Percentiles rank a stretch among this genome's conserved stretches.
These are phyloP conservation scores for Drosophila kambysellisi DNA, from an alignment of 2,888 invertebrate genomes.

Conservation along the genomic window DNA sequence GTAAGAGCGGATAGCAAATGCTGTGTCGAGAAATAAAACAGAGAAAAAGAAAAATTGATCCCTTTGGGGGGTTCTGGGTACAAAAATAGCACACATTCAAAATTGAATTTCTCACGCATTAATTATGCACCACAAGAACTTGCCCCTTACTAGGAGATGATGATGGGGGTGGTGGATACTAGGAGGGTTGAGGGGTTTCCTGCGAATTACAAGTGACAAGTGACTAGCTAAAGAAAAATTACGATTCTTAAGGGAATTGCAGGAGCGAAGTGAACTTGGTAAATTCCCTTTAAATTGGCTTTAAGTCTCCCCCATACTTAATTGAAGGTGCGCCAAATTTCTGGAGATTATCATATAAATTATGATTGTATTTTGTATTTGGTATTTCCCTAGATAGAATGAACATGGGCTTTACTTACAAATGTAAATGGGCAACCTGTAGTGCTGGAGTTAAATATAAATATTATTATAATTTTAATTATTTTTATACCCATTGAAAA, in stretches of 20 bases:
- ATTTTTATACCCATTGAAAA: too few species aligned
- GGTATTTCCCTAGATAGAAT: too few species aligned
- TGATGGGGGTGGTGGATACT: background rate
- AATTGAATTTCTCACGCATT: conserved; percentile 59
- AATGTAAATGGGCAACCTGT: background rate
- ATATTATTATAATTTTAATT: background rate
- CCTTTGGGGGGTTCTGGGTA: background rate
- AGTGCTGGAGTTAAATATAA: too few species aligned
- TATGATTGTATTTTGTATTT: conserved; percentile 12
- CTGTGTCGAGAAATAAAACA: background rate
- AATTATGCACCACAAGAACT: conserved; percentile 51
- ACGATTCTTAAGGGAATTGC: background rate
- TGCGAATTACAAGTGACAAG: conserved; percentile 23
- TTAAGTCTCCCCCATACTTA: background rate
- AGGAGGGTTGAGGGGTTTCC: background rate
- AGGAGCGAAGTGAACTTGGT: background rate
- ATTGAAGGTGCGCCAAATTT: background rate
- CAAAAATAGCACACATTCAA: conserved; percentile 20
- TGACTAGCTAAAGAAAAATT: conserved; percentile 10
- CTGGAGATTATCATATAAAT: conserved; percentile 16
- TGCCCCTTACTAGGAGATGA: conserved; percentile 10
- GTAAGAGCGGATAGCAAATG: background rate
- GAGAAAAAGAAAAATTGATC: background rate
- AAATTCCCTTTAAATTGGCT: background rate
- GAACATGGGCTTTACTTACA: background rate